Percentiles rank a stretch among this genome's conserved stretches.
These are phyloP conservation scores for Cliona cf. orientalis DNA, from an alignment of 37 sponge, comb jelly and placozoan genomes.

Conservation along the genomic window DNA sequence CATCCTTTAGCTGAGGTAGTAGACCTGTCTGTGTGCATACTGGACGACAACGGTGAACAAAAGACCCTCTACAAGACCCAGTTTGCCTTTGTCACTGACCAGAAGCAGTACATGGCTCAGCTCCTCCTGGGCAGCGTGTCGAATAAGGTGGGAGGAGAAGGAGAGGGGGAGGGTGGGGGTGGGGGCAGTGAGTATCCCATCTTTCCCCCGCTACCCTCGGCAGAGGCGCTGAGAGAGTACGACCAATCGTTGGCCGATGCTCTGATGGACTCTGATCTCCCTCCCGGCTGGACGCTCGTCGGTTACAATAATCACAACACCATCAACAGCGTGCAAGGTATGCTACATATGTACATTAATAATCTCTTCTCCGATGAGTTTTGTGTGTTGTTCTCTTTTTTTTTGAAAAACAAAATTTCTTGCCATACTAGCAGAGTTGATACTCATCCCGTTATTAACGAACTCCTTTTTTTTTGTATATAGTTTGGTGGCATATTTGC, in stretches of 20 bases:
- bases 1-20: not conserved
- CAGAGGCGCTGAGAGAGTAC: constrained; percentile 14
- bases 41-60: constrained; percentile 3
- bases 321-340: too few relatives aligned
- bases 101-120: constrained; percentile 33
- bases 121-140: constrained; percentile 41
- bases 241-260: constrained; percentile 30
- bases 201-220: constrained; percentile 35
- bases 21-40: constrained; percentile 10
- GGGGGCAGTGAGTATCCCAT: constrained; percentile 9
- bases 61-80: constrained; percentile 15
- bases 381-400: too few relatives aligned
- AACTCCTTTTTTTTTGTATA: too few relatives aligned
- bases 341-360: too few relatives aligned
- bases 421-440: too few relatives aligned
- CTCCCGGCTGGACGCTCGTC: constrained; percentile 39
- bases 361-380: too few relatives aligned
- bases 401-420: too few relatives aligned
- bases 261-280: constrained; percentile 15
- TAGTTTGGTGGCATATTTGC: too few relatives aligned
- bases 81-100: constrained; percentile 40
- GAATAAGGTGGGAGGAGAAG: constrained; percentile 1
- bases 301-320: too few relatives aligned
- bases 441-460: too few relatives aligned
- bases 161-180: not conserved